These are phyloP conservation scores for Cecropterus lyciades DNA, from an alignment of 1,140 invertebrate genomes.

Conservation along the genomic window DNA sequence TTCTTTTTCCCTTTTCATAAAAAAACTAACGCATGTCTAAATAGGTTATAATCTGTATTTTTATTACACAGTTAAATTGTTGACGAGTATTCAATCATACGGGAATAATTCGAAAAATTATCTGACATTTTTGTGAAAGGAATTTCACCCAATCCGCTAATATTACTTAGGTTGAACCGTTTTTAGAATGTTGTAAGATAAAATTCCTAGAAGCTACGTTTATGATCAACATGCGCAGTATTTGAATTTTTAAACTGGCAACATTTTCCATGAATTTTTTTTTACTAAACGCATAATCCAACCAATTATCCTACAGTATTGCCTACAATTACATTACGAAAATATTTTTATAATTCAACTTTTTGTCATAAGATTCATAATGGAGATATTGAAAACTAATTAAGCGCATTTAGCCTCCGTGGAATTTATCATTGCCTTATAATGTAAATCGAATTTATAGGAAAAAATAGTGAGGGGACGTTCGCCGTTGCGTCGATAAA, in stretches of 20 bases:
- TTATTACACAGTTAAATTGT: too few species aligned
- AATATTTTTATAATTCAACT: conserved; percentile 22
- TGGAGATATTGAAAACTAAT: conserved; percentile 37
- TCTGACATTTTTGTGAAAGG: too few species aligned
- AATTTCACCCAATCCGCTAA: too few species aligned
- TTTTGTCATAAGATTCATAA: conserved; percentile 29
- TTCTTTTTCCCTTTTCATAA: too few species aligned
- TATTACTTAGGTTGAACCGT: not conserved
- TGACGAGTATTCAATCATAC: too few species aligned
- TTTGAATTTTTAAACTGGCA: not conserved
- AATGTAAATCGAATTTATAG: conserved; percentile 32
- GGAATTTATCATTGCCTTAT: conserved; percentile 28
- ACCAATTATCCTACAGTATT: conserved; percentile 7
- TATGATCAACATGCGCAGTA: too few species aligned
- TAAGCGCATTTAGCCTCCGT: conserved; percentile 23
- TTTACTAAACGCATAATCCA: conserved; percentile 7
- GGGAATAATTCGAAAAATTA: too few species aligned
- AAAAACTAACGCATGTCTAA: too few species aligned
- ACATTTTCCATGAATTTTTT: not conserved
- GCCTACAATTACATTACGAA: conserved; percentile 26
- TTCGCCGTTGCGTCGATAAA: conserved; percentile 30
- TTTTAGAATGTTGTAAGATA: not conserved
- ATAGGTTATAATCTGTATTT: too few species aligned
- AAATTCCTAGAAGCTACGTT: too few species aligned
- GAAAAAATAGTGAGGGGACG: conserved; percentile 24